phyloP scores from a whole-genome alignment of 2,888 invertebrate genomes.

The Ypsolopha sequella region DNA sequence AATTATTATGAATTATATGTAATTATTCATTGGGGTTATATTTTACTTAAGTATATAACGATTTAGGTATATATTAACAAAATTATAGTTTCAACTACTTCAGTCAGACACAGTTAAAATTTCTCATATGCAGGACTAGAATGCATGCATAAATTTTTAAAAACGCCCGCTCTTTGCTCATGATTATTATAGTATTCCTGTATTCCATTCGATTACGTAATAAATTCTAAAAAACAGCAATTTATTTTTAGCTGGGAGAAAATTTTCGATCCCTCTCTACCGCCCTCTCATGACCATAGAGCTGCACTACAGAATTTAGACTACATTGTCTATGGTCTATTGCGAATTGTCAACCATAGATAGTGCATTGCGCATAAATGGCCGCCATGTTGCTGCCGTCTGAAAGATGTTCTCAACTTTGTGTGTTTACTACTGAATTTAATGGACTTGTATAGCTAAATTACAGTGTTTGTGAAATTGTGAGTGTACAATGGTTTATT shows the following conservation, averaged over 20 bases:
- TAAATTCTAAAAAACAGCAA: too few relatives aligned
- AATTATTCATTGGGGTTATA: too few relatives aligned
- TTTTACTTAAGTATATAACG: too few relatives aligned
- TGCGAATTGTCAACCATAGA: conserved; percentile 70
- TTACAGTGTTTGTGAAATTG: conserved; percentile 68
- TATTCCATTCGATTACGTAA: too few relatives aligned
- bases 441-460: conserved; percentile 60
- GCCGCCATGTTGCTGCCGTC: conserved; percentile 73
- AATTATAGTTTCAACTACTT: too few relatives aligned
- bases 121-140: too few relatives aligned
- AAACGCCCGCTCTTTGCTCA: too few relatives aligned
- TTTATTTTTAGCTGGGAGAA: neutral
- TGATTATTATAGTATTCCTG: too few relatives aligned
- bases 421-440: conserved; percentile 71
- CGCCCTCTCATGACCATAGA: conserved; percentile 36
- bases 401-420: conserved; percentile 70
- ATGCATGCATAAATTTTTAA: too few relatives aligned
- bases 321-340: conserved; percentile 58
- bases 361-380: conserved; percentile 72
- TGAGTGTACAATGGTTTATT: conserved; percentile 69
- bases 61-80: too few relatives aligned
- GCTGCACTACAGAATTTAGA: conserved; percentile 19
- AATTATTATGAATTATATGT: too few relatives aligned
- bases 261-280: neutral
- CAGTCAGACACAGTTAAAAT: too few relatives aligned